A percentile compares a stretch with the other conserved stretches of the same genome.
Conservation (phyloP, 2,797 vertebrate genomes). For the Moxostoma hubbsi region DNA sequence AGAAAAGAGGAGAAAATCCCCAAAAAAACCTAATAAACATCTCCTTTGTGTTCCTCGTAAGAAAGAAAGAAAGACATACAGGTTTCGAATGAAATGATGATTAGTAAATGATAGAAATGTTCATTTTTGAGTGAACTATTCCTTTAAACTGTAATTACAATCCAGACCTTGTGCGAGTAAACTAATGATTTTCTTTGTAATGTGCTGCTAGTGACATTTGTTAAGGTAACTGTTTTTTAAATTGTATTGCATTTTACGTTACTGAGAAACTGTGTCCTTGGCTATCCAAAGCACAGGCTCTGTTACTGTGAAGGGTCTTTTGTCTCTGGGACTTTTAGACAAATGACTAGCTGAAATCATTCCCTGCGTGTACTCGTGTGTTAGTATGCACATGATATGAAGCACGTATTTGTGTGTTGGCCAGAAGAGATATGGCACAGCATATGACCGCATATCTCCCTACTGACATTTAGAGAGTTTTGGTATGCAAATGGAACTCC, state of each 20-base stretch:
- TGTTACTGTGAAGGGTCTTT: slow-evolving; percentile 15
- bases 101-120: too few species aligned
- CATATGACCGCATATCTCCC: slow-evolving; percentile 53
- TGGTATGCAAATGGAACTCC: slow-evolving; percentile 58
- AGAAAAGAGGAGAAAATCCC: too few species aligned
- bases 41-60: too few species aligned
- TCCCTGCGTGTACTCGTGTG: slow-evolving; percentile 15
- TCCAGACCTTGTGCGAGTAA: background rate
- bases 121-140: too few species aligned
- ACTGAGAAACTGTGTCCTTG: background rate
- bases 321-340: background rate
- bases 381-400: slow-evolving; percentile 11
- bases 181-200: background rate
- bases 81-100: too few species aligned
- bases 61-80: too few species aligned
- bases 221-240: slow-evolving; percentile 1
- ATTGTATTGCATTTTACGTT: background rate
- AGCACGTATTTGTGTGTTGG: slow-evolving; percentile 23
- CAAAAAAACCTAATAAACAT: too few species aligned
- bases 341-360: slow-evolving; percentile 4
- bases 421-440: slow-evolving; percentile 25
- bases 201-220: background rate
- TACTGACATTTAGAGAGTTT: slow-evolving; percentile 54
- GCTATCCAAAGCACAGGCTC: background rate
- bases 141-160: too few species aligned